These are phyloP conservation scores for Eupeodes corollae DNA, from an alignment of 1,140 invertebrate species.

Conservation along the genomic window DNA sequence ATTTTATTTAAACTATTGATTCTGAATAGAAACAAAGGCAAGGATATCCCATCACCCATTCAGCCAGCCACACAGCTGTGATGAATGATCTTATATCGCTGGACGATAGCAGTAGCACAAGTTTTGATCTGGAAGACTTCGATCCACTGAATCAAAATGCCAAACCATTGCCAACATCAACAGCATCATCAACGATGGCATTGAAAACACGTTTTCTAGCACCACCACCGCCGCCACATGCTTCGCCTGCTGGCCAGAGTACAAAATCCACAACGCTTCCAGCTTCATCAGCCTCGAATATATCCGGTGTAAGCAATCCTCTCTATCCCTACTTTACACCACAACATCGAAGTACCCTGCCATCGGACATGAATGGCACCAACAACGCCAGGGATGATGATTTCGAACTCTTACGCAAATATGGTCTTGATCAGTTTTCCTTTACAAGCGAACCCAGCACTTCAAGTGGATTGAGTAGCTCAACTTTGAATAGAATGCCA, in stretches of 20 bases:
- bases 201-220: conserved; percentile 37
- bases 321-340: conserved; percentile 48
- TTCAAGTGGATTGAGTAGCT: conserved; percentile 6
- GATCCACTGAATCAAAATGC: conserved; percentile 36
- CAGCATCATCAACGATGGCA: conserved; percentile 22
- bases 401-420: conserved; percentile 43
- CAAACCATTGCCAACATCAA: conserved; percentile 20
- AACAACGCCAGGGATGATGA: conserved; percentile 30
- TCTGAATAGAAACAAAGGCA: background rate
- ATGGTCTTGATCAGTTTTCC: conserved; percentile 41
- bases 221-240: conserved; percentile 32
- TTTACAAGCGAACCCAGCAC: conserved; percentile 13
- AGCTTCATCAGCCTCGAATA: conserved; percentile 35
- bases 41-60: conserved; percentile 6
- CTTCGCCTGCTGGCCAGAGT: conserved; percentile 13
- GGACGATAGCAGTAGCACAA: conserved; percentile 34
- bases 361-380: background rate
- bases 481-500: conserved; percentile 3
- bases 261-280: conserved; percentile 38
- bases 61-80: conserved; percentile 5
- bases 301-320: conserved; percentile 41
- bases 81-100: conserved; percentile 36
- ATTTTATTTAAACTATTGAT: too few species aligned
- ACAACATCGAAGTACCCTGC: conserved; percentile 16
- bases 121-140: conserved; percentile 35